Evolutionary conservation across 2,888 invertebrate genomes (phyloP).

Genomic region (Autographa gamma): DNA sequence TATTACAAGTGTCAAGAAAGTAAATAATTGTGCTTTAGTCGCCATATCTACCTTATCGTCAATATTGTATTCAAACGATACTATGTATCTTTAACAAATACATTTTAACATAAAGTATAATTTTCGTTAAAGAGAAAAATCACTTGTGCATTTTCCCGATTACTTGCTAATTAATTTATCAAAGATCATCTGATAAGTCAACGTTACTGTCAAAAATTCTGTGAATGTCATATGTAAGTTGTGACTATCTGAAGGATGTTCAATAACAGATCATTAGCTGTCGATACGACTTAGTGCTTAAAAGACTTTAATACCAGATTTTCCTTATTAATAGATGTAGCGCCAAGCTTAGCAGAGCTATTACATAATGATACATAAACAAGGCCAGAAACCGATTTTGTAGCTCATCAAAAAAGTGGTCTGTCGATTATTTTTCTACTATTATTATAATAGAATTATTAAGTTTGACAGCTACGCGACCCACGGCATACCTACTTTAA

Average conservation of each 20-base stretch:
- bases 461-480: neutral
- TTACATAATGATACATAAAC: constrained; percentile 16
- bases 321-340: constrained; percentile 35
- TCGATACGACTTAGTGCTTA: neutral
- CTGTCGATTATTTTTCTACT: constrained; percentile 19
- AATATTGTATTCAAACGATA: neutral
- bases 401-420: constrained; percentile 45
- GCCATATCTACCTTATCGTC: neutral
- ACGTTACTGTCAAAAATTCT: neutral
- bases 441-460: neutral
- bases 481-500: neutral
- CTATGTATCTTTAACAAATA: neutral
- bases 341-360: constrained; percentile 29
- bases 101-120: neutral
- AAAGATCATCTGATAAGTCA: too few species aligned
- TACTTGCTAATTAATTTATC: too few species aligned
- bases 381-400: constrained; percentile 52
- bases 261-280: neutral
- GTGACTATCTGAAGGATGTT: neutral
- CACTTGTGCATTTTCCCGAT: too few species aligned
- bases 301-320: constrained; percentile 19
- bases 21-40: neutral
- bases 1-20: neutral
- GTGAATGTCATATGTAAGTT: neutral
- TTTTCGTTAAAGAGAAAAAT: too few species aligned